These are phyloP conservation scores for Callipepla californica DNA, from an alignment of 2,113 vertebrate species.

Conservation along the genomic window DNA sequence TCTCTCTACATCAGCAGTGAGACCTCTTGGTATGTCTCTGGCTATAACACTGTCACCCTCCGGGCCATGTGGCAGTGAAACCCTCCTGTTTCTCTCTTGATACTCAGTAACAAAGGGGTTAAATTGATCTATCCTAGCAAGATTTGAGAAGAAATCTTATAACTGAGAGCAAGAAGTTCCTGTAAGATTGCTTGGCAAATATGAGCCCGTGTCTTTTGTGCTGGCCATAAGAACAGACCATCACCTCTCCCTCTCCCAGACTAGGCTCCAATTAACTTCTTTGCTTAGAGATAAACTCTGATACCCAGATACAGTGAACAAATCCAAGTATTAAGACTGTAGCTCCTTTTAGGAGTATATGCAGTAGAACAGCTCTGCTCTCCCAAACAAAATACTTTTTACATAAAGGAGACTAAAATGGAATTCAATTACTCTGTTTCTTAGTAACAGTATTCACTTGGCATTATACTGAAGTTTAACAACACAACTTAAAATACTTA, in stretches of 20 bases:
- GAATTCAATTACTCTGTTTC: background rate
- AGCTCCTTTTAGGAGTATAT: background rate
- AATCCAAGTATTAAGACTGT: background rate
- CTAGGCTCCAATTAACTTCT: background rate
- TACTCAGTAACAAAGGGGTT: background rate
- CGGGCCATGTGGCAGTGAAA: background rate
- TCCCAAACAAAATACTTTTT: background rate
- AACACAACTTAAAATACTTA: background rate
- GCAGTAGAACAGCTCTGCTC: background rate
- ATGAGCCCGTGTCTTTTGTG: background rate
- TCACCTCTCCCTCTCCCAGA: background rate
- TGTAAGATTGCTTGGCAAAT: background rate
- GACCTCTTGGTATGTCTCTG: background rate
- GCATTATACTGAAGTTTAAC: background rate
- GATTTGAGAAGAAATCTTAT: background rate
- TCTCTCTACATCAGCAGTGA: background rate
- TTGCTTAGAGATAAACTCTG: background rate
- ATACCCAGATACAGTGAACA: background rate
- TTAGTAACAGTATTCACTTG: background rate
- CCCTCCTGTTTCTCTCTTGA: background rate
- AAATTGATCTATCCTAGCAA: background rate
- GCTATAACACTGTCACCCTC: too few species aligned
- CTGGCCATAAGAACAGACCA: background rate
- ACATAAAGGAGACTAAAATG: background rate
- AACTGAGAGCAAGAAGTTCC: background rate